Conservation (phyloP, 1,140 invertebrate species). For the Zaprionus africanus region DNA sequence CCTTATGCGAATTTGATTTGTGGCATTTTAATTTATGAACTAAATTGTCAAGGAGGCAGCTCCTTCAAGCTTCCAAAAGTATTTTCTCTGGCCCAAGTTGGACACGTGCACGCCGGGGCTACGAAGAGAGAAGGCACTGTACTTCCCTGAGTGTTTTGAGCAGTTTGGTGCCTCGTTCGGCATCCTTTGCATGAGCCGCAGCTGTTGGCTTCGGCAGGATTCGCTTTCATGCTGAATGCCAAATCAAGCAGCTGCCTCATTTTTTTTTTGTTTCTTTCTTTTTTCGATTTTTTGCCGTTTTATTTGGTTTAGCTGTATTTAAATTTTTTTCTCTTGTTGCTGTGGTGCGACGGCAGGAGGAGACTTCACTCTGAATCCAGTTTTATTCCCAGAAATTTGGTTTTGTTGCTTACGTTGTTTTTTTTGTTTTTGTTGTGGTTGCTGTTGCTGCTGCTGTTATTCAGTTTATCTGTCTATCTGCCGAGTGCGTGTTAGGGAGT, state of each 20-base stretch:
- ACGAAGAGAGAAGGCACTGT: neutral
- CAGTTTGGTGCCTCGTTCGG: conserved; percentile 24
- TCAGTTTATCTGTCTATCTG: conserved; percentile 60
- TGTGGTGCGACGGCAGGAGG: conserved; percentile 32
- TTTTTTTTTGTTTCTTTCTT: conserved; percentile 43
- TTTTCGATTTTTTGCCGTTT: conserved; percentile 18
- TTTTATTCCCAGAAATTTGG: conserved; percentile 40
- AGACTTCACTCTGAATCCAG: conserved; percentile 29
- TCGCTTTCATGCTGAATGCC: conserved; percentile 70
- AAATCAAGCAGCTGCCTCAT: conserved; percentile 75
- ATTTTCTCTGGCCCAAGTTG: conserved; percentile 62
- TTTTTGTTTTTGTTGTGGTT: conserved; percentile 48
- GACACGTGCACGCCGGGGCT: conserved; percentile 1
- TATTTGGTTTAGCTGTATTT: conserved; percentile 41
- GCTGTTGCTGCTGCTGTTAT: conserved; percentile 36
- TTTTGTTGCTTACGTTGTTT: conserved; percentile 36
- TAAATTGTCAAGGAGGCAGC: conserved; percentile 49
- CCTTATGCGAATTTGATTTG: conserved; percentile 81
- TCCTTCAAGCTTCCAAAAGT: conserved; percentile 57
- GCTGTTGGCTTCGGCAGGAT: conserved; percentile 49
- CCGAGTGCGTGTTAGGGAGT: conserved; percentile 18
- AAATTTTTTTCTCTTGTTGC: conserved; percentile 32
- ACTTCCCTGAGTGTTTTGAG: neutral
- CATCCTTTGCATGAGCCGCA: conserved; percentile 52
- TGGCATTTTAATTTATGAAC: conserved; percentile 83